These are phyloP conservation scores for Astropecten irregularis DNA, from an alignment of 53 echinoderm and acorn worm genomes.

Conservation along the genomic window DNA sequence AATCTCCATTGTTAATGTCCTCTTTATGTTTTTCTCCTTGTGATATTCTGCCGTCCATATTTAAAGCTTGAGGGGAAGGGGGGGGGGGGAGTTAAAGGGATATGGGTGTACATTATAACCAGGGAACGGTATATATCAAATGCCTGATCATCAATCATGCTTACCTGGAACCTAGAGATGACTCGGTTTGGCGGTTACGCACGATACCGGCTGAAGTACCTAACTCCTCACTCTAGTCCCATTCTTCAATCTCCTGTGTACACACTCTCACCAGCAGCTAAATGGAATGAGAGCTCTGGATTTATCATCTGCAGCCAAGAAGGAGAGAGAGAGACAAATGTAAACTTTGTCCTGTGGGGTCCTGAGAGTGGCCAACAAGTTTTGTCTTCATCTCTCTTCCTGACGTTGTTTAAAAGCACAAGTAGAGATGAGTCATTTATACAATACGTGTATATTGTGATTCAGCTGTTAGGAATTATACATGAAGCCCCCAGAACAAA, in stretches of 20 bases:
- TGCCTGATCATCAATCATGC: conserved; percentile 43
- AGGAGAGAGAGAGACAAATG: not conserved
- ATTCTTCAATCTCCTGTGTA: conserved; percentile 29
- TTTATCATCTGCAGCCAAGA: conserved; percentile 18
- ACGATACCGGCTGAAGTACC: conserved; percentile 40
- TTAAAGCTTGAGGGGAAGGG: not conserved
- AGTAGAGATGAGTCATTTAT: conserved; percentile 49
- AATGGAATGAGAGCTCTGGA: conserved; percentile 28
- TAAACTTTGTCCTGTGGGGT: not conserved
- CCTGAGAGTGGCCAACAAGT: not conserved
- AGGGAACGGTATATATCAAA: conserved; percentile 17
- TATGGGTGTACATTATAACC: not conserved
- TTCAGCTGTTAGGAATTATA: conserved; percentile 39
- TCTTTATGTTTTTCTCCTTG: not conserved
- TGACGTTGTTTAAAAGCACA: not conserved
- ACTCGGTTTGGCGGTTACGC: conserved; percentile 20
- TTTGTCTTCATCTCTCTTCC: not conserved
- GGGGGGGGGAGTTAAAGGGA: not conserved
- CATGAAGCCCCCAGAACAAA: conserved; percentile 37
- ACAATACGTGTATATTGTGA: not conserved
- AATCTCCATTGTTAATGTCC: conserved; percentile 25
- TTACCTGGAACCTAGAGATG: conserved; percentile 38
- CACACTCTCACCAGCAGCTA: conserved; percentile 48
- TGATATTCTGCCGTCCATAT: not conserved
- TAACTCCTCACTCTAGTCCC: not conserved